These are phyloP conservation scores for Rhogogaster chlorosoma DNA, from an alignment of 2,888 invertebrate genomes.

Conservation along the genomic window DNA sequence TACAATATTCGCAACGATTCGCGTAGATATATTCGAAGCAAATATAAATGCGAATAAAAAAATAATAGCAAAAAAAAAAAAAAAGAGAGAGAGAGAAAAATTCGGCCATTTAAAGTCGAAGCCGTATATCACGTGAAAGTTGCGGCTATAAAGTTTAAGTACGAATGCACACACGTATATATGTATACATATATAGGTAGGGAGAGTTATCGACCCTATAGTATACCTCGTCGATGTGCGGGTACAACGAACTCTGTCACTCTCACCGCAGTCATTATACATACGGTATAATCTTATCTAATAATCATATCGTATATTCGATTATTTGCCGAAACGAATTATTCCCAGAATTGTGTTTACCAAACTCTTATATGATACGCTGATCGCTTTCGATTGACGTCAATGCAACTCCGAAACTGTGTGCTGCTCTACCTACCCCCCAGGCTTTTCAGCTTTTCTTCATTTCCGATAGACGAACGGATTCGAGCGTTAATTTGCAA, in stretches of 20 bases:
- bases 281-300: conserved; percentile 3
- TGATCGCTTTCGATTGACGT: not conserved
- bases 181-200: not conserved
- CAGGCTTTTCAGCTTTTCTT: not conserved
- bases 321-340: not conserved
- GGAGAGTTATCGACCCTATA: not conserved
- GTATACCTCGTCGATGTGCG: not conserved
- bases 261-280: not conserved
- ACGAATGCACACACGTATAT: not conserved
- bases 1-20: too few species aligned
- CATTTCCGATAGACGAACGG: not conserved
- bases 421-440: not conserved
- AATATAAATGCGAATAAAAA: too few species aligned
- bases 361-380: not conserved
- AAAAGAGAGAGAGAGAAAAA: not conserved
- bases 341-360: not conserved
- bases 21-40: too few species aligned
- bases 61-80: not conserved
- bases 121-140: not conserved
- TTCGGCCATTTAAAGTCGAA: not conserved
- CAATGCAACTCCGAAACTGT: not conserved
- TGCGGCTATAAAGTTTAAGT: not conserved
- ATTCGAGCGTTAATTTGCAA: not conserved
- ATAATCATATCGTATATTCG: conserved; percentile 19
- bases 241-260: conserved; percentile 15